Evolutionary conservation across 53 echinoderm and acorn worm genomes (phyloP).

Genomic region (Mesocentrotus franciscanus): DNA sequence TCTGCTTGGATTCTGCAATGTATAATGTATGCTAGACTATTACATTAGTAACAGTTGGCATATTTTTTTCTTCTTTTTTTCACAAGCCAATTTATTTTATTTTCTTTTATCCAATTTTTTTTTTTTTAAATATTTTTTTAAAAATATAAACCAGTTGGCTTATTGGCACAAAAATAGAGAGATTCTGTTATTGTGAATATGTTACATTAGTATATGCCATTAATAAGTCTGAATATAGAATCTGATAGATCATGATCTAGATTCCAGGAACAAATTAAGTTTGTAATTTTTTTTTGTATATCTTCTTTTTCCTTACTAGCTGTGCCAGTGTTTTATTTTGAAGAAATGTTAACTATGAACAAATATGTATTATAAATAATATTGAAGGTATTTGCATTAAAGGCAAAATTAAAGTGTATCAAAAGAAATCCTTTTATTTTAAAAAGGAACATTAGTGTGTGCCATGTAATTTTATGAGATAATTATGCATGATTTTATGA

Average conservation of each 20-base stretch:
- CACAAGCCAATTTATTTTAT: background rate
- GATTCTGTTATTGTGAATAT: background rate
- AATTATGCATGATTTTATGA: conserved; percentile 32
- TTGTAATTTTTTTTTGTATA: too few species aligned
- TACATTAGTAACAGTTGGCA: background rate
- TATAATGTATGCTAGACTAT: background rate
- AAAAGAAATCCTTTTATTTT: conserved; percentile 32
- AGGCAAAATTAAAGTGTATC: conserved; percentile 33
- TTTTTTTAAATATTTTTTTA: background rate
- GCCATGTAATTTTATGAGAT: background rate
- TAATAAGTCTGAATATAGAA: background rate
- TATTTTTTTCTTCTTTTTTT: too few species aligned
- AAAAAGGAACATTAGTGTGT: conserved; percentile 30
- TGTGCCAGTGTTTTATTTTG: background rate
- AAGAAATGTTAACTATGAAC: background rate
- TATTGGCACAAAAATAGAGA: background rate
- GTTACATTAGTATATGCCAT: background rate
- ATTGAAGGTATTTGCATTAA: conserved; percentile 41
- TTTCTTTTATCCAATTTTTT: background rate
- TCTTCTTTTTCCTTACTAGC: background rate
- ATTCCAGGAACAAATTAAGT: background rate
- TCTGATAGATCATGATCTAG: background rate
- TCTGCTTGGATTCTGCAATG: too few species aligned
- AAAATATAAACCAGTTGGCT: background rate
- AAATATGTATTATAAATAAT: background rate